These are phyloP conservation scores for Pseudorhiza aurosa DNA, from an alignment of 30 jellyfish, hydroid and myxozoan genomes.

Conservation along the genomic window DNA sequence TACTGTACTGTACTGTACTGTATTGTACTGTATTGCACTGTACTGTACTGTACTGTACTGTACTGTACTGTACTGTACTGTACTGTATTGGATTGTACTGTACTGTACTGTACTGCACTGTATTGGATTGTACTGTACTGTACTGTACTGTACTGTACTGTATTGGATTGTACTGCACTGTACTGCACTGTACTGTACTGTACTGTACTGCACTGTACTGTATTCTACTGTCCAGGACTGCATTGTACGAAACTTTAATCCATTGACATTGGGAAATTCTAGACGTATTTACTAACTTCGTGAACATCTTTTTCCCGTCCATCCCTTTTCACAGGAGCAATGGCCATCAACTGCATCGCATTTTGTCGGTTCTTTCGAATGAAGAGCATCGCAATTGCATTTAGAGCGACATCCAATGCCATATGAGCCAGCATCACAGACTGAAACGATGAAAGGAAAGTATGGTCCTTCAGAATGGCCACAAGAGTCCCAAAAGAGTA, in stretches of 20 bases:
- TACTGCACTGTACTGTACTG: no score
- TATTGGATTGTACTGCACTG: no score
- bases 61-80: slow-evolving; percentile 1
- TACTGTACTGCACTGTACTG: no score
- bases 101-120: no score
- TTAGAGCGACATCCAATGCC: slow-evolving; percentile 10
- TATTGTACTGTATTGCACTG: slow-evolving; percentile 18
- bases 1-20: no score
- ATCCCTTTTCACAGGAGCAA: slow-evolving; percentile 45
- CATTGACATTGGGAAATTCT: no score
- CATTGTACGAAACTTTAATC: no score
- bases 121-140: no score
- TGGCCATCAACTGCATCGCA: slow-evolving; percentile 39
- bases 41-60: slow-evolving; percentile 14
- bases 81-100: no score
- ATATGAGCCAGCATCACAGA: slow-evolving; percentile 17
- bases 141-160: no score
- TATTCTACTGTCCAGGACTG: no score
- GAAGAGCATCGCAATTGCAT: slow-evolving; percentile 28
- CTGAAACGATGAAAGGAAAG: slow-evolving; percentile 5
- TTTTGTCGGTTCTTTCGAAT: not conserved
- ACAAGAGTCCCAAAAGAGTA: not conserved
- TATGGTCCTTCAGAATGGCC: not conserved
- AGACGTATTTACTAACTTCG: not conserved
- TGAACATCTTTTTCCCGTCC: slow-evolving; percentile 35